Percentiles rank a stretch among this genome's conserved stretches.
phyloP scores from a whole-genome alignment of 2,113 vertebrate genomes.

The Copsychus sechellarum region DNA sequence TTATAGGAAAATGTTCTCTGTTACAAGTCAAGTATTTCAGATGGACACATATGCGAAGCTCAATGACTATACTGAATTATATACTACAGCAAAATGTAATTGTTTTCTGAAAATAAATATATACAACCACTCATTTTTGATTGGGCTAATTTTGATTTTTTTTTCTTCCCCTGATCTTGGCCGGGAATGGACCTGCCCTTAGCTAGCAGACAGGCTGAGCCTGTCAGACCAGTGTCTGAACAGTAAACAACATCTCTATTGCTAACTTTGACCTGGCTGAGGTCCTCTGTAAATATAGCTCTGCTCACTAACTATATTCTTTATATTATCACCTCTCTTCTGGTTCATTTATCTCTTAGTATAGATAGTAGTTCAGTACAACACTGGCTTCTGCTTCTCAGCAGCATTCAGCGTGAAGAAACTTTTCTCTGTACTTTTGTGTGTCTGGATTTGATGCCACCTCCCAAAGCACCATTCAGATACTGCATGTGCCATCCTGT shows the following conservation, averaged over 20 bases:
- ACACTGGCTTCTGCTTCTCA: slow-evolving; percentile 56
- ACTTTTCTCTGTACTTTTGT: slow-evolving; percentile 45
- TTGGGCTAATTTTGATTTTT: slow-evolving; percentile 34
- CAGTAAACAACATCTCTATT: slow-evolving; percentile 7
- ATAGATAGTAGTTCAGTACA: slow-evolving; percentile 42
- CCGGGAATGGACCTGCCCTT: slow-evolving; percentile 35
- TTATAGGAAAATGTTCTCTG: slow-evolving; percentile 30
- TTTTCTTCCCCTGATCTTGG: neutral
- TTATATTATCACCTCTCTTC: slow-evolving; percentile 6
- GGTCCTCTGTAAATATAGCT: slow-evolving; percentile 35
- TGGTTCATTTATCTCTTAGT: neutral
- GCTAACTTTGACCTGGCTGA: slow-evolving; percentile 39
- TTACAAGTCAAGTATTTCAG: neutral
- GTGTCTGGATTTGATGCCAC: slow-evolving; percentile 36
- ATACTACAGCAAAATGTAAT: neutral
- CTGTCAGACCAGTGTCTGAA: neutral
- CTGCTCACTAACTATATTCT: neutral
- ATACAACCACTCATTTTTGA: neutral
- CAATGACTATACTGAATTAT: neutral
- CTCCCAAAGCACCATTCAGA: slow-evolving; percentile 56
- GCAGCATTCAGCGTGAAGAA: slow-evolving; percentile 52
- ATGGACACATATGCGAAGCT: neutral
- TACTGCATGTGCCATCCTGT: neutral
- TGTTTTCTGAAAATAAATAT: neutral
- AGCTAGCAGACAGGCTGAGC: slow-evolving; percentile 44